Evolutionary conservation across 2,888 invertebrate genomes (phyloP), one percentile per base, ranked within the genome.

Genomic region (Caenorhabditis sp.): DNA sequence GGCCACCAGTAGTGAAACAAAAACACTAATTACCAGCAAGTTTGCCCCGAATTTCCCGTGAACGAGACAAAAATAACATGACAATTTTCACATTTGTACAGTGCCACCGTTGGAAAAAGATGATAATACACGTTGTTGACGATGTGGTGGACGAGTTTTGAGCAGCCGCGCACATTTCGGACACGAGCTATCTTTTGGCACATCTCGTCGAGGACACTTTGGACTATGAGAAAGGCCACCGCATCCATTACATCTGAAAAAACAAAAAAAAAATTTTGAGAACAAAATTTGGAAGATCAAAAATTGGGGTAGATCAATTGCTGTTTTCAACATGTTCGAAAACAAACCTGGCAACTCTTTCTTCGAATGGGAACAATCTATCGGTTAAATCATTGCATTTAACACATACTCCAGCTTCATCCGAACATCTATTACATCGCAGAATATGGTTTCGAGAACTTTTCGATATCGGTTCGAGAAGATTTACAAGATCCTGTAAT

Each of bases 291-390:
- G 19, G 26, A 5, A 24, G 1, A 10, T 31, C 8, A 58, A 26
- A 21, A 14, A 58, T 26, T 27, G 14, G 27, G 27, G 10, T n/a
- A n/a, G n/a, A n/a, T n/a, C n/a, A n/a, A n/a, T n/a, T n/a, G n/a
- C n/a, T n/a, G n/a, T n/a, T n/a, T n/a, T n/a, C n/a, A n/a, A n/a
- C n/a, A n/a, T n/a, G n/a, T n/a, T n/a, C n/a, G n/a, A n/a, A n/a
- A n/a, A n/a, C 49, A 2, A 50, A 63, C 63, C 63, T 63, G 1
- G 17, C n/a, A 37, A 63, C 43, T 37, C 69, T 51, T 31, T 75
- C 75, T 76, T 84, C 82, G 69, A 84, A 84, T 12, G 81, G 79
- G 58, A 83, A 84, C 17, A 84, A 64, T 10, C 80, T 58, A 49
- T 81, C 79, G 43, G 74, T 68, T 58, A 73, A 61, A 49, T 81